Conservation (phyloP, 2,888 invertebrate genomes). For the Coelinius sp. region DNA sequence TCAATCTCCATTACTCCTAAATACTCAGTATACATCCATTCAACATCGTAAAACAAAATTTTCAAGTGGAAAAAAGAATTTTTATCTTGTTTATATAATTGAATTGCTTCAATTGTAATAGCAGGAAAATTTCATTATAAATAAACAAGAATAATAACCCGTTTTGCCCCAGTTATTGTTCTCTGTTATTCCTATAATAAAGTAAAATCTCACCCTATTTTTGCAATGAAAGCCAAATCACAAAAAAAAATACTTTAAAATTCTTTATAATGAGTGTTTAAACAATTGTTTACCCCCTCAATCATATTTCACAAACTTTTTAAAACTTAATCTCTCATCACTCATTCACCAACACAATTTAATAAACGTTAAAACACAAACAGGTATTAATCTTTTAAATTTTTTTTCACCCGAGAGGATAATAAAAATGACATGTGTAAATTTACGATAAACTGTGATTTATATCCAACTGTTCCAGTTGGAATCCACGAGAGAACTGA, state of each 20-base stretch:
- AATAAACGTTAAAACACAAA: background rate
- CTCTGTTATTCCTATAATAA: no score
- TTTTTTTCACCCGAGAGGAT: background rate
- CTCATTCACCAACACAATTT: background rate
- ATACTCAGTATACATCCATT: background rate
- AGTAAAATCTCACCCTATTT: background rate
- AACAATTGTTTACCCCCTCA: background rate
- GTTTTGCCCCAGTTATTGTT: no score
- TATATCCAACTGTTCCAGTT: constrained; percentile 13
- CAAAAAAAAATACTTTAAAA: background rate
- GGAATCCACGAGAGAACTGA: constrained; percentile 35
- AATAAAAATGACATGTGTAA: background rate
- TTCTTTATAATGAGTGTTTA: background rate
- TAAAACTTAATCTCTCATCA: background rate
- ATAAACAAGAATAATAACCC: no score
- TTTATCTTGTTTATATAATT: no score
- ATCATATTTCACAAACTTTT: background rate
- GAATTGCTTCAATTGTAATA: no score
- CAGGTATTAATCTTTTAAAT: background rate
- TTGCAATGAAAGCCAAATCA: background rate
- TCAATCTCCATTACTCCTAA: constrained; percentile 3
- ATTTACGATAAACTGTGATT: background rate
- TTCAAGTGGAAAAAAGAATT: background rate
- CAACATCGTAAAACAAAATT: background rate
- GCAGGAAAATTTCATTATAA: no score